Percentiles rank a stretch among this genome's conserved stretches.
These are phyloP conservation scores for Cheirogaleus major DNA, from an alignment of 2,797 vertebrate genomes.

Conservation along the genomic window DNA sequence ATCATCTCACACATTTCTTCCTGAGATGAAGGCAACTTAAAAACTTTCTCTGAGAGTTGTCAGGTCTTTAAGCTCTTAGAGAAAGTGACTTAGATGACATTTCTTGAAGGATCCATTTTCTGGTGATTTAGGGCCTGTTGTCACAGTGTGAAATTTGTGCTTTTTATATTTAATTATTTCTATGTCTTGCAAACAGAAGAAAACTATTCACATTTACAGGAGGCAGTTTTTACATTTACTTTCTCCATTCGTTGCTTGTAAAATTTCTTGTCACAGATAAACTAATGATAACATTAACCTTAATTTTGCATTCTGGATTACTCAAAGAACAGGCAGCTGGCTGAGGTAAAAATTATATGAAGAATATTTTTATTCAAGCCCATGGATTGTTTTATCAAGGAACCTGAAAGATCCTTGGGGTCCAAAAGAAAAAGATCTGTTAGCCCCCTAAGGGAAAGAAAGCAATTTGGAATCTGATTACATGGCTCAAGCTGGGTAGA, in stretches of 20 bases:
- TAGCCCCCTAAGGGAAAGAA: not conserved
- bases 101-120: not conserved
- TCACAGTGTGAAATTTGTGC: not conserved
- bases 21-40: not conserved
- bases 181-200: not conserved
- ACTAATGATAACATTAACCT: not conserved
- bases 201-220: not conserved
- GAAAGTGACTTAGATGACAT: not conserved
- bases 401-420: not conserved
- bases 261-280: not conserved
- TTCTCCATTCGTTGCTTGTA: not conserved
- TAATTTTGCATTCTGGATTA: slow-evolving; percentile 14
- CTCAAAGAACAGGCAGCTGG: not conserved
- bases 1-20: not conserved
- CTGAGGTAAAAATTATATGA: not conserved
- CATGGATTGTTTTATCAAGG: not conserved
- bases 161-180: slow-evolving; percentile 22
- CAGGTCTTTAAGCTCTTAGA: not conserved
- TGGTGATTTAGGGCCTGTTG: not conserved
- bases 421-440: not conserved
- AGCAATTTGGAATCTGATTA: not conserved
- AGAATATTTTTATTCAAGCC: not conserved
- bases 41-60: not conserved
- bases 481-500: not conserved
- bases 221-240: not conserved